Base-by-base conservation (phyloP, 2,888 invertebrate genomes). In the Platycheirus albimanus region DNA sequence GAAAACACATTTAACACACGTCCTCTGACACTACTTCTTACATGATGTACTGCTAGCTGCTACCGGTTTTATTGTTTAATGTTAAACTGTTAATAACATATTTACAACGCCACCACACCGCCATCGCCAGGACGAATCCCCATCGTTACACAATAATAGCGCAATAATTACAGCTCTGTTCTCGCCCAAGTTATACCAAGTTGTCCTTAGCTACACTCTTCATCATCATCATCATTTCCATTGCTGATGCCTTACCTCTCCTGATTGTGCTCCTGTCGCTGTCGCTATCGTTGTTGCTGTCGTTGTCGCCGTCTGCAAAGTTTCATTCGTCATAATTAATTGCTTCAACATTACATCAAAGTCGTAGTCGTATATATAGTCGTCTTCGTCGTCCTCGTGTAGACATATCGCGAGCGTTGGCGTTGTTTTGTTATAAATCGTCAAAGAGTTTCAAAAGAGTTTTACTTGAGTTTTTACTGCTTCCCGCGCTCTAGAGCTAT, bases 281-380 rank as follows among this genome's bases (percentile, higher is more conserved):
- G 43, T 33, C 38, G 61, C 36, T 70, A 75, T 80, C 80, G n/a
- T n/a, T 24, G 15, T 17, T 52, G 1, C 51, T 17, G 61, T 58
- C 47, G 33, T 19, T 30, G 43, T 33, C 38, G 61, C 36, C 75
- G 80, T 80, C 80, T 81, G 80, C 1, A 76, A 81, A 76, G 70
- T 81, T 81, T 64, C 61, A 81, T 66, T 76, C 61, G 70, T 81
- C 76, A 81, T 71, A 81, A 81, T 81, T 81, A 81, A 81, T 81
- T 81, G 70, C 47, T 71, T 52, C 52, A 70, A 61, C 61, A 54
- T 52, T 15, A 43, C 71, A 47, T 71, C 76, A 71, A 66, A 51
- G 38, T 58, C 17, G 7, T 38, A 10, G 56, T n/a, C n/a, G n/a
- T n/a, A n/a, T n/a, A n/a, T n/a, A n/a, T n/a, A n/a, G n/a, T n/a